phyloP scores from a whole-genome alignment of 2,113 vertebrate species.

The Genyomyrus donnyi region DNA sequence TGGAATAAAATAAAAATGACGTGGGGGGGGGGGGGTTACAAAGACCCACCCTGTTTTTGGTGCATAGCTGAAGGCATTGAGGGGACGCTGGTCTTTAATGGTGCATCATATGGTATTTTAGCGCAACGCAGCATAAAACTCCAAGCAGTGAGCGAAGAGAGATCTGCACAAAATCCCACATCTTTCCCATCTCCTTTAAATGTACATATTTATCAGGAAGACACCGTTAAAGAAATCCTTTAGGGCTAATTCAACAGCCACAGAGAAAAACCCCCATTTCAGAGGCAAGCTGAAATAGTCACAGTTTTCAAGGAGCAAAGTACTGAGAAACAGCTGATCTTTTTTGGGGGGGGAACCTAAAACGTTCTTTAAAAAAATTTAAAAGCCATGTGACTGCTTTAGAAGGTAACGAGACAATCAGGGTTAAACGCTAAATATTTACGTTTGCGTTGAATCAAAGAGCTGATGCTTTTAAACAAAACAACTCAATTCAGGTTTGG shows the following conservation, averaged over 20 bases:
- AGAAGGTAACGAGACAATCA: background rate
- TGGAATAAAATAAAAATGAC: constrained; percentile 38
- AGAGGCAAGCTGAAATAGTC: background rate
- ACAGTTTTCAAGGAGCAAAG: background rate
- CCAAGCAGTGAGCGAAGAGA: background rate
- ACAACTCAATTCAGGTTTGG: background rate
- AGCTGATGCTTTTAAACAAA: background rate
- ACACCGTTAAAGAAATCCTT: background rate
- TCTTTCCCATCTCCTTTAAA: background rate
- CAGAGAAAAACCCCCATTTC: background rate
- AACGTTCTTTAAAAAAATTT: background rate
- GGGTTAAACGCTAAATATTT: background rate
- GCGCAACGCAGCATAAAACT: background rate
- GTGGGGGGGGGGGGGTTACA: constrained; percentile 25
- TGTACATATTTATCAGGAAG: background rate
- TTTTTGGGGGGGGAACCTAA: background rate
- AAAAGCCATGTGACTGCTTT: background rate
- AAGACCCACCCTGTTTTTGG: constrained; percentile 40
- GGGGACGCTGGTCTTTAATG: background rate
- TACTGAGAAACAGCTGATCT: background rate
- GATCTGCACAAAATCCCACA: background rate
- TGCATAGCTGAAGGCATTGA: constrained; percentile 38
- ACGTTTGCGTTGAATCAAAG: background rate
- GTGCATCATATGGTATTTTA: background rate
- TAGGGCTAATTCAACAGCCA: constrained; percentile 1